phyloP scores from a whole-genome alignment of 2,888 invertebrate species.

The Camptogramma bilineatum region DNA sequence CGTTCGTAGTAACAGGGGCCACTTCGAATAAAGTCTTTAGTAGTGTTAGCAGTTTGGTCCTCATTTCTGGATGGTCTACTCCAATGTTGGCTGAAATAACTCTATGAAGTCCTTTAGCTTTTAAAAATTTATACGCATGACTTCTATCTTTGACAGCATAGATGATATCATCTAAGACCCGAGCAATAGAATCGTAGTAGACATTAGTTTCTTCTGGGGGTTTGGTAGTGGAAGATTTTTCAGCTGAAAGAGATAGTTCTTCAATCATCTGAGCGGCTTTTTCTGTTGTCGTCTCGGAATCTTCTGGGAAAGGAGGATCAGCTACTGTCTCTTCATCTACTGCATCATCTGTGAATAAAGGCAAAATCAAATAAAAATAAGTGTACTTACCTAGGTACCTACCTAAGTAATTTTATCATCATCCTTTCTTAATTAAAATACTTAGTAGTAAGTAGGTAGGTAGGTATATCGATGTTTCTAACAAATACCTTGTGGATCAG shows the following conservation, averaged over 20 bases:
- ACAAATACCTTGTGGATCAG: no score
- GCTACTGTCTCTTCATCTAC: neutral
- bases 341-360: neutral
- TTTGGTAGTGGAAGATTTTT: slow-evolving; percentile 2
- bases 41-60: slow-evolving; percentile 54
- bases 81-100: slow-evolving; percentile 54
- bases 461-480: no score
- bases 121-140: slow-evolving; percentile 61
- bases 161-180: slow-evolving; percentile 51
- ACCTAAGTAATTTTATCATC: no score
- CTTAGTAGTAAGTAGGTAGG: no score
- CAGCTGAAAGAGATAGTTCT: slow-evolving; percentile 16
- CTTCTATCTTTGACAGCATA: slow-evolving; percentile 51
- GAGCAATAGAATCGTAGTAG: slow-evolving; percentile 50
- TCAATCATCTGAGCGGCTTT: slow-evolving; percentile 32
- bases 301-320: neutral
- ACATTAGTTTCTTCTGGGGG: slow-evolving; percentile 41
- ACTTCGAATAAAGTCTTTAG: slow-evolving; percentile 60
- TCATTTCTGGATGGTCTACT: slow-evolving; percentile 50
- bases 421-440: no score
- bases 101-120: slow-evolving; percentile 62
- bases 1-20: slow-evolving; percentile 55
- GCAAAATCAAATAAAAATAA: no score
- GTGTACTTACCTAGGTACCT: no score
- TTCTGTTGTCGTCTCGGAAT: slow-evolving; percentile 5